Percentiles rank a stretch among this genome's conserved stretches.
These are phyloP conservation scores for Rhizoglyphus robini DNA, from an alignment of 1,140 invertebrate species.

Conservation along the genomic window DNA sequence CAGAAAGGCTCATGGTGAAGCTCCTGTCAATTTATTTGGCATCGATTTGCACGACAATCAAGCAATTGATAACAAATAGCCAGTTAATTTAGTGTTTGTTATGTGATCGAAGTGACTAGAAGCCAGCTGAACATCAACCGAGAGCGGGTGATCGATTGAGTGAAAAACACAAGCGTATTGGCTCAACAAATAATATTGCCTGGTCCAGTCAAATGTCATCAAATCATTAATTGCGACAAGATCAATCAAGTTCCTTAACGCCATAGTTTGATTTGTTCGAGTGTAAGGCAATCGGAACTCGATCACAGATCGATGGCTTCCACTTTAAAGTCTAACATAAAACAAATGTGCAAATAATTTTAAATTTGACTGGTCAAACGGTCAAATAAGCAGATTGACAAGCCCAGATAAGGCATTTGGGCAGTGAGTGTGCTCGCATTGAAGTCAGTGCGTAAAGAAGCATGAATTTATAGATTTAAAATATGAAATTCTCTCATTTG, in stretches of 20 bases:
- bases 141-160: too few relatives aligned
- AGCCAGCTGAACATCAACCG: too few relatives aligned
- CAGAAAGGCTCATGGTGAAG: too few relatives aligned
- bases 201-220: neutral
- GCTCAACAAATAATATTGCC: neutral
- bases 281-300: neutral
- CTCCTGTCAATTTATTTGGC: too few relatives aligned
- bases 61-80: too few relatives aligned
- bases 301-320: neutral
- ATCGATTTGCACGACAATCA: too few relatives aligned
- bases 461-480: slow-evolving; percentile 13
- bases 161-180: too few relatives aligned
- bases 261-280: slow-evolving; percentile 4
- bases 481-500: neutral
- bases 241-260: slow-evolving; percentile 1
- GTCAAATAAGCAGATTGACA: neutral
- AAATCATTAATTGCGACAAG: neutral
- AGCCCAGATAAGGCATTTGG: neutral
- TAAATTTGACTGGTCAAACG: slow-evolving; percentile 1
- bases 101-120: too few relatives aligned
- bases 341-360: neutral
- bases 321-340: neutral
- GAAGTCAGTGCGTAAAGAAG: neutral
- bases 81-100: too few relatives aligned
- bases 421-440: neutral